Percentiles rank a stretch among this genome's conserved stretches.
These are phyloP conservation scores for Pampus argenteus DNA, from an alignment of 2,797 vertebrate species.

Conservation along the genomic window DNA sequence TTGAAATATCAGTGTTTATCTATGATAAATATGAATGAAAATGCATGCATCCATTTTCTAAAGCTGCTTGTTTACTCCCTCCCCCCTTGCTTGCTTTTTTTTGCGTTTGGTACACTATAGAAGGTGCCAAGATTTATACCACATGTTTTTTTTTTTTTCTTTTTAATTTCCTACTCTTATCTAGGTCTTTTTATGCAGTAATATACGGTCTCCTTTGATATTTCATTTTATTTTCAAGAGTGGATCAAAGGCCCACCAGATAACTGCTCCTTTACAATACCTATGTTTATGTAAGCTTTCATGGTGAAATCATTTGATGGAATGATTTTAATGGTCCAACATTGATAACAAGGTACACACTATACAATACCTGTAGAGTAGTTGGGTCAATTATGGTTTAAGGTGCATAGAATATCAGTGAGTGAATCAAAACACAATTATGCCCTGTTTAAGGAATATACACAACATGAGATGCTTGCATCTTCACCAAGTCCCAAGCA, in stretches of 20 bases:
- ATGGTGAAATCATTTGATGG: not conserved
- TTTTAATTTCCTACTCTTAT: constrained; percentile 36
- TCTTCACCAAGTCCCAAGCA: too few relatives aligned
- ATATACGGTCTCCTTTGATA: constrained; percentile 30
- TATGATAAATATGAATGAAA: constrained; percentile 46
- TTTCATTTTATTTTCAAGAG: constrained; percentile 16
- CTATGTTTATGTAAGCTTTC: not conserved
- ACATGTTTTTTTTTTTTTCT: constrained; percentile 38
- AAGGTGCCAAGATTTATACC: constrained; percentile 32
- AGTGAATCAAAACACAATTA: too few relatives aligned
- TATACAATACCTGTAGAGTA: not conserved
- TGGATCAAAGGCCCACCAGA: not conserved
- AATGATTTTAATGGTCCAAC: not conserved
- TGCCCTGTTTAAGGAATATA: not conserved
- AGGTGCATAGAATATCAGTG: not conserved
- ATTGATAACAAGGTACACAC: not conserved
- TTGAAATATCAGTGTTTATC: constrained; percentile 41
- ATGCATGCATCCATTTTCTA: constrained; percentile 20
- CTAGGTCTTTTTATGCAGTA: constrained; percentile 14
- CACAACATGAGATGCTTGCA: too few relatives aligned
- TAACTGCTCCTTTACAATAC: not conserved
- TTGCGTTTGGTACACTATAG: constrained; percentile 1
- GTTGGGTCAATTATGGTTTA: too few relatives aligned
- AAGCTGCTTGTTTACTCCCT: constrained; percentile 20
- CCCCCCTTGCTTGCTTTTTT: constrained; percentile 11